phyloP scores from a whole-genome alignment of 2,797 vertebrate genomes.

The Thamnophis elegans region DNA sequence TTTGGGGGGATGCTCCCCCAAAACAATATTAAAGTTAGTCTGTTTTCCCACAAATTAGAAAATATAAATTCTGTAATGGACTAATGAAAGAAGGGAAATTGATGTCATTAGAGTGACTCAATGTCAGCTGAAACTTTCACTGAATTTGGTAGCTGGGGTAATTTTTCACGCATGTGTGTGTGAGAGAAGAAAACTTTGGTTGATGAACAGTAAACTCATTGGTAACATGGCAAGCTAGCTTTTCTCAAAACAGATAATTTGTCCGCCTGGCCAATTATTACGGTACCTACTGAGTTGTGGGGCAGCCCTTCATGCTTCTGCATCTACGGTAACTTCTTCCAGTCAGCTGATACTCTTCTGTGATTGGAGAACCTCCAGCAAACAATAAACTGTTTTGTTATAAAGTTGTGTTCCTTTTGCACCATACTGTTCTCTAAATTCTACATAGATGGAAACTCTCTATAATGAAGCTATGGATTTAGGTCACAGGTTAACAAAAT shows the following conservation, averaged over 20 bases:
- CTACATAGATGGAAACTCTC: neutral
- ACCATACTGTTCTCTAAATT: neutral
- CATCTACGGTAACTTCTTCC: neutral
- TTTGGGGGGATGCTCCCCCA: conserved; percentile 24
- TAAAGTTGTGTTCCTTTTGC: neutral
- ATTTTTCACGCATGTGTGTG: neutral
- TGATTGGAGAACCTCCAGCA: neutral
- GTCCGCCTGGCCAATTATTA: neutral
- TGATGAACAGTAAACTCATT: neutral
- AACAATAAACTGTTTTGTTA: neutral
- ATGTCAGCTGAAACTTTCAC: neutral
- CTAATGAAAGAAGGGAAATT: conserved; percentile 15
- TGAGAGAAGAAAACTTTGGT: neutral
- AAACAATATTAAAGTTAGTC: conserved; percentile 38
- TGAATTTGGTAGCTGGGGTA: neutral
- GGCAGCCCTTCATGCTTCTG: too few species aligned
- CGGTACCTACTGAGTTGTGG: neutral
- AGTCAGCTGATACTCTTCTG: neutral
- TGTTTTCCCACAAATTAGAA: conserved; percentile 15
- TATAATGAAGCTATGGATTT: neutral
- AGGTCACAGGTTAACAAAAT: neutral
- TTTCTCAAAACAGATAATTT: neutral
- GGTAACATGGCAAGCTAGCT: neutral
- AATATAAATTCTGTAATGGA: conserved; percentile 33
- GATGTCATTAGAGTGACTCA: conserved; percentile 26